Conservation (phyloP, 2,888 invertebrate genomes). For the Lutraria lutraria region DNA sequence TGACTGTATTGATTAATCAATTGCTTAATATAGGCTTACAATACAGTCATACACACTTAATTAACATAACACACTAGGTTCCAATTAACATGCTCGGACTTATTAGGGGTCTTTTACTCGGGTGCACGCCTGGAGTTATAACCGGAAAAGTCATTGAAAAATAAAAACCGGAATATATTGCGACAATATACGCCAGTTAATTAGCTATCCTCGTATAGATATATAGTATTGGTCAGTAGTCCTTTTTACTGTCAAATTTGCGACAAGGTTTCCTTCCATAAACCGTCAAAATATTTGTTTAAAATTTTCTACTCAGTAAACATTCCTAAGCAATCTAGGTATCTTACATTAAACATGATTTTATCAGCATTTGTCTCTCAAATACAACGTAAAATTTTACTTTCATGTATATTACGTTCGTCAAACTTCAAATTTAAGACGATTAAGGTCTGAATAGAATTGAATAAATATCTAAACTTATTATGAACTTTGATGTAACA, state of each 20-base stretch:
- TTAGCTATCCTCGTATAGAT: no score
- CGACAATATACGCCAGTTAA: no score
- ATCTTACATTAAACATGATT: not conserved
- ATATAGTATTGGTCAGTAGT: no score
- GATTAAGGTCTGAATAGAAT: not conserved
- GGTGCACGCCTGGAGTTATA: no score
- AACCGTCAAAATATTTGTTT: not conserved
- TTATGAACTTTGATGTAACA: slow-evolving; percentile 19
- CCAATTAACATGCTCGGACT: no score
- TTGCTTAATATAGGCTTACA: no score
- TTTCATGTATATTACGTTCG: slow-evolving; percentile 5
- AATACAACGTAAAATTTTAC: not conserved
- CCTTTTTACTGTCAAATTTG: not conserved
- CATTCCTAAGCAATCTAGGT: not conserved
- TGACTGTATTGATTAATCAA: no score
- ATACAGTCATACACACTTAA: no score
- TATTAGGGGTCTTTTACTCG: no score
- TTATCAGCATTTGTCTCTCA: not conserved
- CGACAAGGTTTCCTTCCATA: not conserved
- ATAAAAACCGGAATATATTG: no score
- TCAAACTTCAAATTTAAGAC: slow-evolving; percentile 1
- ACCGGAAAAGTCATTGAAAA: no score
- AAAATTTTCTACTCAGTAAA: not conserved
- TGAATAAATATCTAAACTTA: slow-evolving; percentile 13
- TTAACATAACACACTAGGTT: no score